Evolutionary conservation across 2,888 invertebrate genomes (phyloP), one percentile per base, ranked within the genome.

Genomic region (Drosophila hamatofila): DNA sequence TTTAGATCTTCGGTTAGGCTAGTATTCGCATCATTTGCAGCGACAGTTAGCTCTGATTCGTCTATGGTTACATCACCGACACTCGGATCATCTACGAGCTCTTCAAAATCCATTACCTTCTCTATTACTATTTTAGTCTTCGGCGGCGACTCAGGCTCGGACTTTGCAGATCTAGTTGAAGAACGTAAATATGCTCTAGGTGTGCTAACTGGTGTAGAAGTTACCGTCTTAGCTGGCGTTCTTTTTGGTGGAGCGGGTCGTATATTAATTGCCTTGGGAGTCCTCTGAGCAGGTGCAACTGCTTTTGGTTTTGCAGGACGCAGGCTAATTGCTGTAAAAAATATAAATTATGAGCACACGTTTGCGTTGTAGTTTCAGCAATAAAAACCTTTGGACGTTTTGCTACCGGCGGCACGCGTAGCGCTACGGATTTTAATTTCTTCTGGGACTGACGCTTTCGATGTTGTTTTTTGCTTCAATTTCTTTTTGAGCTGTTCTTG

Each of bases 251-350:
- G n/a, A 12, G 76, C 75, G 7, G 79, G 61, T 2, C 76, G 84
- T 21, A 79, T 37, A 42, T 72, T 84, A 1, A 83, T 71, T 14
- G 65, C 78, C 55, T 94, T 92, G 93, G 66, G 93, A 93, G 41
- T 92, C 93, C 39, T 92, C 37, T 59, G 70, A 2, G 42, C 23
- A 0, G 39, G 25, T 11, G 18, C 3, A 16, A 52, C 58, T 23
- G 25, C 1, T 6, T 75, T 78, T 12, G 55, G n/a, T 9, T 75
- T 71, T 7, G 89, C 87, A 7, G 88, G 82, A 3, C 80, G 88
- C 30, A 88, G 37, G 55, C 62, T 88, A 8, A 87, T 88, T 8
- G 79, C 84, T 72, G 51, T 18, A 23, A 33, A 35, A 44, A 37
- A 25, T 23, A n/a, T 39, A 6, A 37, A 6, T 11, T 52, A n/a